These are phyloP conservation scores for Scyliorhinus canicula DNA, from an alignment of 2,797 vertebrate genomes.

Conservation along the genomic window DNA sequence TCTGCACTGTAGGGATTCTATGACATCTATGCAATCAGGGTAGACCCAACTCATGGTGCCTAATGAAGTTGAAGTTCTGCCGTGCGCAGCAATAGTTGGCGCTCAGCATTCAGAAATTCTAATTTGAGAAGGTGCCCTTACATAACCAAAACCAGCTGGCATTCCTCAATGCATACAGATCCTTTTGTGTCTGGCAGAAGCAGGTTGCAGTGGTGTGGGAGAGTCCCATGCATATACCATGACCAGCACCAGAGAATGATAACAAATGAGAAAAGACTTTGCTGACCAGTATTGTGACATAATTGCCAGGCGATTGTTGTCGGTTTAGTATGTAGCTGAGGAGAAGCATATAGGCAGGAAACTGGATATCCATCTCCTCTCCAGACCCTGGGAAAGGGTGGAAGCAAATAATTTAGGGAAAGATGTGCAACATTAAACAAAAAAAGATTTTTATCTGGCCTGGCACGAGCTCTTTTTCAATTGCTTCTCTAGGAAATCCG, in stretches of 20 bases:
- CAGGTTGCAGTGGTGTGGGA: neutral
- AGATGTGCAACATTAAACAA: neutral
- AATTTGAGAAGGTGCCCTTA: too few relatives aligned
- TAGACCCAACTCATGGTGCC: too few relatives aligned
- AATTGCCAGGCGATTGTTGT: neutral
- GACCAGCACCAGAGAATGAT: neutral
- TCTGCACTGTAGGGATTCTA: too few relatives aligned
- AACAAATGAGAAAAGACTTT: neutral
- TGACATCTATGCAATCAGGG: too few relatives aligned
- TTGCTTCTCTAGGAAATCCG: conserved; percentile 59
- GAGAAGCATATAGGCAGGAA: too few relatives aligned
- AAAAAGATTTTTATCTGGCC: neutral
- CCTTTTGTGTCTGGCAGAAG: neutral
- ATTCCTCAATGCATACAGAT: neutral
- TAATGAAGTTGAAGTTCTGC: too few relatives aligned
- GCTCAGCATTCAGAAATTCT: too few relatives aligned
- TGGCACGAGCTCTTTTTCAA: neutral
- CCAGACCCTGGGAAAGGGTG: too few relatives aligned
- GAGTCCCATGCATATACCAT: neutral
- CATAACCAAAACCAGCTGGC: neutral
- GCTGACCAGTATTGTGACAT: neutral
- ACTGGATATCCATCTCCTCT: too few relatives aligned
- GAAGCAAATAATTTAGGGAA: neutral
- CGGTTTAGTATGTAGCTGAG: neutral
- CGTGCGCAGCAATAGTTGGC: too few relatives aligned